A percentile compares a stretch with the other conserved stretches of the same genome.
Conservation (phyloP, 2,113 vertebrate genomes). For the Brachionichthys hirsutus region DNA sequence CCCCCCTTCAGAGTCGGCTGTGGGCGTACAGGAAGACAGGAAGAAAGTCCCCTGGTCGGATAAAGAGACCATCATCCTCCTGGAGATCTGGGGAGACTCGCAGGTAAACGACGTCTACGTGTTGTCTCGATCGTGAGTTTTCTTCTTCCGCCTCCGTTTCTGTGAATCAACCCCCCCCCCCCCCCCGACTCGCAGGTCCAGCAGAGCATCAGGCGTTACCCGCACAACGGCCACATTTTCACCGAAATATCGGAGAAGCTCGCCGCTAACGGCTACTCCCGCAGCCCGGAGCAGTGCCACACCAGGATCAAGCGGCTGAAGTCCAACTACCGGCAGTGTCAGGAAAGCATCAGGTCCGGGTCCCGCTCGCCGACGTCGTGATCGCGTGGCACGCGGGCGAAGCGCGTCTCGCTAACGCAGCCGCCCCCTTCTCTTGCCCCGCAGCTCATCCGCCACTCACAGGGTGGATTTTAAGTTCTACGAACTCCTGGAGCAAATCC, state of each 20-base stretch:
- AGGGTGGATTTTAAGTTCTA: conserved; percentile 74
- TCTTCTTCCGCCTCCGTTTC: too few relatives aligned
- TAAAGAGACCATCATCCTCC: conserved; percentile 74
- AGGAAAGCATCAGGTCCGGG: conserved; percentile 69
- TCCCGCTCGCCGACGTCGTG: rapidly evolving
- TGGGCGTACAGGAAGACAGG: conserved; percentile 64
- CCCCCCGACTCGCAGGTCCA: conserved; percentile 52
- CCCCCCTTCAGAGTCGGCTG: conserved; percentile 55
- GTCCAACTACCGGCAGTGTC: conserved; percentile 69
- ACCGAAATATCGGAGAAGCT: conserved; percentile 71
- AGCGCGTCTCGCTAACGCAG: rapidly evolving
- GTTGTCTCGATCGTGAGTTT: too few relatives aligned
- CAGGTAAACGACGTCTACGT: conserved; percentile 41
- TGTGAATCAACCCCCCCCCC: too few relatives aligned
- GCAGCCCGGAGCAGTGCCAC: conserved; percentile 74
- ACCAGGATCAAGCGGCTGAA: conserved; percentile 76
- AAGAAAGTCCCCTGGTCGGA: conserved; percentile 77
- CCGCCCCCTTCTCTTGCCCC: background rate
- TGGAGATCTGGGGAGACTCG: conserved; percentile 74
- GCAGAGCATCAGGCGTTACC: conserved; percentile 61
- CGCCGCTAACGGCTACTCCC: conserved; percentile 54
- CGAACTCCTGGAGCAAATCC: conserved; percentile 72
- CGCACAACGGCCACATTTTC: conserved; percentile 73
- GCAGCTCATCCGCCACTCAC: conserved; percentile 61
- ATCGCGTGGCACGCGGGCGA: too few relatives aligned